Evolutionary conservation across 2,888 invertebrate species (phyloP), one percentile per base, ranked within the genome.

Genomic region (Polia nebulosa): DNA sequence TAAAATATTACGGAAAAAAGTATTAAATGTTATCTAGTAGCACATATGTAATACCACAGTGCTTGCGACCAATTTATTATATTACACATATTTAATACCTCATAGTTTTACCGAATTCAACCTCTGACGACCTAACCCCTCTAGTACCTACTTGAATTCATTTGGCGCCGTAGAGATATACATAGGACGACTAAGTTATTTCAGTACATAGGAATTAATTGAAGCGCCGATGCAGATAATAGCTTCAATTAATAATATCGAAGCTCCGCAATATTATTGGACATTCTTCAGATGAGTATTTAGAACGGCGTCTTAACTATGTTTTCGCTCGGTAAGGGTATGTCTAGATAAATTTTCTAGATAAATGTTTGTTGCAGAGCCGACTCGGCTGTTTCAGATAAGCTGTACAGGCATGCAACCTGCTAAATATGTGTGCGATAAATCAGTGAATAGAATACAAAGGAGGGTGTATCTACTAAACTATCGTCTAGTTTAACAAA

Each of bases 271-370:
- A 78, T 78, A 77, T 77, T 74, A 80, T 81, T 76, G 59, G 72
- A 80, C 67, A 82, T 80, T 82, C 81, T 82, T 72, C 67, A 78
- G 79, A 77, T 81, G 81, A 82, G 53, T 72, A 76, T 78, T 75
- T 73, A 70, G 74, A 81, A 56, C 70, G 69, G 70, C 70, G 60
- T 80, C 67, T 65, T 70, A 80, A 73, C 74, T 81, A 79, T 75
- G 81, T 73, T 81, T 73, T 72, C 61, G 72, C 81, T 74, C 65
- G 67, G 76, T 79, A 82, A 80, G 83, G 81, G 83, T 85, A 80
- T 83, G 82, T 83, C 85, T 81, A 87, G 91, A 91, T 92, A 89
- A 83, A 89, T 88, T 88, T 88, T 77, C 81, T 74, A 86, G 91
- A 92, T 92, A 91, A 86, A 83, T 83, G 84, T 83, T 70, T 76